Base-by-base conservation (phyloP, 1,140 invertebrate species). In the Platyscapa corneri region DNA sequence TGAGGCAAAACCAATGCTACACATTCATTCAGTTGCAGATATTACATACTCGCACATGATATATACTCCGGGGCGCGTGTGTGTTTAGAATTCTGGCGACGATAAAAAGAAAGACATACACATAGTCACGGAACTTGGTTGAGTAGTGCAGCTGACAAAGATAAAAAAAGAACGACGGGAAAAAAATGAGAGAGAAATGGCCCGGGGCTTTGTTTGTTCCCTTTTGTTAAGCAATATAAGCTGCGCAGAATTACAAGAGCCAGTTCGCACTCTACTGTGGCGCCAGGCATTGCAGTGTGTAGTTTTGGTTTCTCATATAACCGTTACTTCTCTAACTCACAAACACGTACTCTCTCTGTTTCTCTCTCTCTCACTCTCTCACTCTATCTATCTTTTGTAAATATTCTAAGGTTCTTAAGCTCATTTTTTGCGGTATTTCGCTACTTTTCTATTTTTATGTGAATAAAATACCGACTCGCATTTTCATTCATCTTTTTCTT, bases 211-310 rank as follows among this genome's bases (percentile, higher is more conserved):
- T 84, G 82, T 84, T 89, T 88, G 84, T 67, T 80, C 86, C 78
- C 86, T 84, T 87, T 88, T 88, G 86, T 88, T 87, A 88, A 87
- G 88, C 87, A 88, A 89, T 82, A 83, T 89, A 88, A 88, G 88
- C 88, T 84, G 67, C 34, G 39, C 75, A 64, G 84, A 86, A 89
- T 90, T 89, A 89, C 87, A 81, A 84, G 86, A 87, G 84, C 60
- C 23, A 65, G 78, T 37, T 72, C 65, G 79, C 30, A 27, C 74
- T 77, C 6, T 16, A 23, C 14, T 75, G 3, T 14, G 23, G 16
- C 23, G 53, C 72, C 6, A 49, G 53, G 18, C 56, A 53, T 83
- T 42, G 20, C 42, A 76, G 12, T 46, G 72, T 39, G 23, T 76
- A 42, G 1, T 34, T 2, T 67, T 65, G 72, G 56, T 64, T 83